Evolutionary conservation across 2,797 vertebrate genomes (phyloP).

Genomic region (Emydoidea blandingii): DNA sequence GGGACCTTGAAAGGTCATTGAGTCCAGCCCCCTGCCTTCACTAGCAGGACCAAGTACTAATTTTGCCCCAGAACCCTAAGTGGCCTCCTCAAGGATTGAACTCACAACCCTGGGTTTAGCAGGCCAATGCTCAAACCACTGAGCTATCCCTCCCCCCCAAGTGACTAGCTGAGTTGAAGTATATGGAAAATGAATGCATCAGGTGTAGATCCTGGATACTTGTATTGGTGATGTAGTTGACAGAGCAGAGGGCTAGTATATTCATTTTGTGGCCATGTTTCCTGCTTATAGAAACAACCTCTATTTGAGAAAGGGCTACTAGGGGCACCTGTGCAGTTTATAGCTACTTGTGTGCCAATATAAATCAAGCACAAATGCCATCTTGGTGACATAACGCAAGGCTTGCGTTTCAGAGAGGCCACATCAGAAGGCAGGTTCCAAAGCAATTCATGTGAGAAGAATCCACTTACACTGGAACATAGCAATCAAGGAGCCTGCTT

Average conservation of each 20-base stretch:
- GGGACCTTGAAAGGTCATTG: too few relatives aligned
- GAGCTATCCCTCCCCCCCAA: not conserved
- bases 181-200: constrained; percentile 53
- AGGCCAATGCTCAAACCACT: too few relatives aligned
- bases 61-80: too few relatives aligned
- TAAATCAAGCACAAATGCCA: constrained; percentile 77
- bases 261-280: constrained; percentile 66
- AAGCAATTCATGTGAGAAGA: constrained; percentile 60
- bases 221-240: constrained; percentile 75
- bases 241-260: constrained; percentile 59
- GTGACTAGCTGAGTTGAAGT: constrained; percentile 5
- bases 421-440: constrained; percentile 37
- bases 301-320: constrained; percentile 68
- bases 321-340: constrained; percentile 71
- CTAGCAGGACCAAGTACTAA: too few relatives aligned
- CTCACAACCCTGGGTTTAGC: too few relatives aligned
- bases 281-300: constrained; percentile 75
- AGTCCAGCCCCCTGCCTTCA: too few relatives aligned
- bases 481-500: constrained; percentile 40
- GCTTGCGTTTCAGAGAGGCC: constrained; percentile 37
- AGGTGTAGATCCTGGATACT: constrained; percentile 75
- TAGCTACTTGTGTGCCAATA: constrained; percentile 68
- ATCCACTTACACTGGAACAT: constrained; percentile 62
- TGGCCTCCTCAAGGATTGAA: too few relatives aligned
- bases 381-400: constrained; percentile 68